Evolutionary conservation across 2,888 invertebrate genomes (phyloP).

Genomic region (Nephrotoma appendiculata): DNA sequence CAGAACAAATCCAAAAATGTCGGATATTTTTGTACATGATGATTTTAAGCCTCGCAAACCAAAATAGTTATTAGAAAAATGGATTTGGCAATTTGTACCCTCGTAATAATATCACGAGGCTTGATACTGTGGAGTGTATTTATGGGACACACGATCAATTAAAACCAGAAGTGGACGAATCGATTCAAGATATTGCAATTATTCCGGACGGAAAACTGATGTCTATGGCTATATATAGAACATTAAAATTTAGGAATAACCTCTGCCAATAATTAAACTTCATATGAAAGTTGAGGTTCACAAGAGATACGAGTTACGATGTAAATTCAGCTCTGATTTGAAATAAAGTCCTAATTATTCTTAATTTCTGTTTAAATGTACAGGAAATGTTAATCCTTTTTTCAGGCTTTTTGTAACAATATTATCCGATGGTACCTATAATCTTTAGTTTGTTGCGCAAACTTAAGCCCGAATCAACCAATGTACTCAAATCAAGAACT

Average conservation of each 20-base stretch:
- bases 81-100: too few relatives aligned
- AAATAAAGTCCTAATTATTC: conserved; percentile 33
- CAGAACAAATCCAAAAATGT: too few relatives aligned
- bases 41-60: too few relatives aligned
- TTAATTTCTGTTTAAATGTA: not conserved
- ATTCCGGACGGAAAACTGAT: conserved; percentile 74
- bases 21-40: too few relatives aligned
- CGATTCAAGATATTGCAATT: conserved; percentile 84
- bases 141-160: conserved; percentile 87
- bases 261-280: conserved; percentile 55
- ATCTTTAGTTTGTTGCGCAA: conserved; percentile 56
- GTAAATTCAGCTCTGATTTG: conserved; percentile 83
- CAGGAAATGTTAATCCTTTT: not conserved
- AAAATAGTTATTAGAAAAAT: too few relatives aligned
- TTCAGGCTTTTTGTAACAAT: conserved; percentile 76
- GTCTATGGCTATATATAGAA: conserved; percentile 89
- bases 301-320: conserved; percentile 74
- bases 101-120: too few relatives aligned
- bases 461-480: conserved; percentile 61
- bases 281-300: conserved; percentile 69
- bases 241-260: conserved; percentile 46
- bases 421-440: conserved; percentile 91
- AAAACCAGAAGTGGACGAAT: conserved; percentile 80
- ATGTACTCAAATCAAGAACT: conserved; percentile 36
- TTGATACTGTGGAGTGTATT: conserved; percentile 84